These are phyloP conservation scores for Sus cebifrons DNA, from an alignment of 2,797 vertebrate genomes.

Conservation along the genomic window DNA sequence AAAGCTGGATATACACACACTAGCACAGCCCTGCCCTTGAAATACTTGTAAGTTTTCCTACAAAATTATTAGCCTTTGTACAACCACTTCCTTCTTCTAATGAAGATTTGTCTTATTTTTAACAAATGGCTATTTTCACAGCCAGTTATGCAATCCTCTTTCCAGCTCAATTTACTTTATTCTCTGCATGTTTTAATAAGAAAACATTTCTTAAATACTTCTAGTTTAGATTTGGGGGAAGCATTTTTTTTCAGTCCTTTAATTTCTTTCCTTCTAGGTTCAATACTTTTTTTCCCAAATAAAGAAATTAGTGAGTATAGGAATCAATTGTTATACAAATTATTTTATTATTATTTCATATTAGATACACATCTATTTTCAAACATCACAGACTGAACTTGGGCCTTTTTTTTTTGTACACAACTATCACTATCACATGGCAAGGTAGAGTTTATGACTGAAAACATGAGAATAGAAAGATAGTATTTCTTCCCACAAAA, in stretches of 20 bases:
- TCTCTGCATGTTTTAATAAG: conserved; percentile 56
- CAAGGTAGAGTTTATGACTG: not conserved
- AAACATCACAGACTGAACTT: conserved; percentile 28
- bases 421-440: not conserved
- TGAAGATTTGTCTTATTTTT: not conserved
- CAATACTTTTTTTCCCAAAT: not conserved
- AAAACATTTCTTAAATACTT: conserved; percentile 43
- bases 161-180: conserved; percentile 32
- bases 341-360: not conserved
- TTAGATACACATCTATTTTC: not conserved
- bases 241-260: conserved; percentile 40
- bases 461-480: not conserved
- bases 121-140: not conserved
- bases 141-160: not conserved
- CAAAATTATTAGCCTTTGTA: not conserved
- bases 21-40: not conserved
- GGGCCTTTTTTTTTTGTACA: not conserved
- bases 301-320: not conserved
- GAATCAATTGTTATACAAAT: not conserved
- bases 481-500: not conserved
- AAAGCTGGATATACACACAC: not conserved
- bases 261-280: conserved; percentile 45
- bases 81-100: not conserved
- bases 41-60: not conserved
- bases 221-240: not conserved